A percentile compares a stretch with the other conserved stretches of the same genome.
Evolutionary conservation across 2,113 vertebrate genomes (phyloP).

Genomic region (Xenopus tropicalis): DNA sequence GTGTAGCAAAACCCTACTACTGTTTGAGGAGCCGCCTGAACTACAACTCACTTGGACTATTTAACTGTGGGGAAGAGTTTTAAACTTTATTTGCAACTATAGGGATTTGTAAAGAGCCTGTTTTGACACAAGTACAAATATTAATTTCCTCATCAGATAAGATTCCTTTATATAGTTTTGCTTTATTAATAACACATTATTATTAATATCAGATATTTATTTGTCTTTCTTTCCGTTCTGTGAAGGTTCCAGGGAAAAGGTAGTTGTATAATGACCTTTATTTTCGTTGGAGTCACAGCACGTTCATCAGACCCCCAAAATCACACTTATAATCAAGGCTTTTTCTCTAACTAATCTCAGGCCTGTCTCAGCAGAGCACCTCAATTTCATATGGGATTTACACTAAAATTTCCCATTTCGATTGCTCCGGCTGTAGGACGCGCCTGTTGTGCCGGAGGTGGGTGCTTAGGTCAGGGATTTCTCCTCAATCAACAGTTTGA

Average conservation of each 20-base stretch:
- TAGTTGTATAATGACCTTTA: conserved; percentile 25
- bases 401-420: conserved; percentile 48
- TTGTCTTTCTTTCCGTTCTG: background rate
- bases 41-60: no score
- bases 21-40: no score
- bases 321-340: conserved; percentile 52
- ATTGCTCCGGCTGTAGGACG: conserved; percentile 43
- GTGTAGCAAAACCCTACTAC: no score
- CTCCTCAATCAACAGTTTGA: conserved; percentile 60
- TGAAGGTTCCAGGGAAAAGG: background rate
- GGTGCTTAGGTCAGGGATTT: conserved; percentile 54
- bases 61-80: no score
- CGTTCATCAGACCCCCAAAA: conserved; percentile 47
- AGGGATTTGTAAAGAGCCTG: no score
- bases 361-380: conserved; percentile 35
- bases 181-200: no score
- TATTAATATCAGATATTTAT: background rate
- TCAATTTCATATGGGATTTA: conserved; percentile 41
- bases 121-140: no score
- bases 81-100: no score
- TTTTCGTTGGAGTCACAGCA: conserved; percentile 17
- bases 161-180: no score
- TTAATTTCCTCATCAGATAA: no score
- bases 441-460: conserved; percentile 51
- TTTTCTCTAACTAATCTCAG: conserved; percentile 50